phyloP scores from a whole-genome alignment of 2,888 invertebrate species.

The Drosophila bunnanda region DNA sequence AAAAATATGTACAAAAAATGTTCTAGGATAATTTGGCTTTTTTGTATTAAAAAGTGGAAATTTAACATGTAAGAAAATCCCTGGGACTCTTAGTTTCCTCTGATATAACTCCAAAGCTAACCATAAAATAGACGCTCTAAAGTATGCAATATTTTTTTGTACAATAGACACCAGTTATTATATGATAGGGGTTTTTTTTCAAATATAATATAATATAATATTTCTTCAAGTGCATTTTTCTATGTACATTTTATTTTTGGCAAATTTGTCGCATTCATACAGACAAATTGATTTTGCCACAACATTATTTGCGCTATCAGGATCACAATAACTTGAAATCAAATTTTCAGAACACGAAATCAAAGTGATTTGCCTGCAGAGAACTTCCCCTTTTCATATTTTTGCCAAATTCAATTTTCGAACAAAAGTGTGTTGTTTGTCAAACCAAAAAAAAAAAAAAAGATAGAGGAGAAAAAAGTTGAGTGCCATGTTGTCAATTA shows the following conservation, averaged over 20 bases:
- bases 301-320: conserved; percentile 31
- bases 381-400: background rate
- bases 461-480: background rate
- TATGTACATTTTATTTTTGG: conserved; percentile 5
- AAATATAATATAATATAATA: no score
- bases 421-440: background rate
- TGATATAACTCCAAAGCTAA: no score
- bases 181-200: no score
- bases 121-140: no score
- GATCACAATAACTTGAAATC: conserved; percentile 24
- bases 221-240: background rate
- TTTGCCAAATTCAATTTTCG: conserved; percentile 21
- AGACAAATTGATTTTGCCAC: conserved; percentile 33
- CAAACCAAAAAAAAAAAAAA: background rate
- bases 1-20: background rate
- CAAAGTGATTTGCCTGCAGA: conserved; percentile 50
- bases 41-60: background rate
- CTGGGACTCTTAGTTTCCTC: no score
- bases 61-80: background rate
- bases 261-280: conserved; percentile 16
- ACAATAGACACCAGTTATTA: no score
- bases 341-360: conserved; percentile 26
- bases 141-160: no score
- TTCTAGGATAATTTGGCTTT: accelerated
- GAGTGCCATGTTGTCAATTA: conserved; percentile 53